A percentile compares a stretch with the other conserved stretches of the same genome.
Evolutionary conservation across 2,888 invertebrate genomes (phyloP).

Genomic region (Melinaea menophilus): DNA sequence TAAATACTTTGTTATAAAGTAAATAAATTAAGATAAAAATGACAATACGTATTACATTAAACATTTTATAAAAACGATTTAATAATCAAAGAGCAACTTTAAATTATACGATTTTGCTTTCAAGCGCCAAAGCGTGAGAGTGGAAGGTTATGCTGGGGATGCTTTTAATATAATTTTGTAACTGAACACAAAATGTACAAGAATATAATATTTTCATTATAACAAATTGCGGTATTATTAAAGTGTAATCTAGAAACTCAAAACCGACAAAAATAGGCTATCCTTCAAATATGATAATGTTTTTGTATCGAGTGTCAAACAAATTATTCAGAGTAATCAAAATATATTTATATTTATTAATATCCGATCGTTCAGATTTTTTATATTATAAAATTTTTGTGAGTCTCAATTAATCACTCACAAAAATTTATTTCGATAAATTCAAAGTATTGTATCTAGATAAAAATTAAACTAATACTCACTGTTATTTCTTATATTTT

Average conservation of each 20-base stretch:
- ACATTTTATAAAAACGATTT: conserved; percentile 1
- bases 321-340: no score
- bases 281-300: no score
- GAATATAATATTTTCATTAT: neutral
- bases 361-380: no score
- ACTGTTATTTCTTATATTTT: neutral
- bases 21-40: neutral
- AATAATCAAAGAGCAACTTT: conserved; percentile 10
- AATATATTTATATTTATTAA: no score
- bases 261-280: no score
- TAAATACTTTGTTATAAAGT: neutral
- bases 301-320: no score
- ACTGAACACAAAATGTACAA: conserved; percentile 2
- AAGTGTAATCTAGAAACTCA: neutral
- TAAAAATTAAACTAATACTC: neutral
- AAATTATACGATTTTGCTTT: conserved; percentile 15
- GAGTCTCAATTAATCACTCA: no score
- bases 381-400: no score
- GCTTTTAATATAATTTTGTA: conserved; percentile 25
- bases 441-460: no score
- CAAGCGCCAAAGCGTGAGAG: conserved; percentile 23
- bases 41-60: neutral
- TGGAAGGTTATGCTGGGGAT: conserved; percentile 19
- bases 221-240: neutral
- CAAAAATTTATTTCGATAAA: no score